These are phyloP conservation scores for Carapus acus DNA, from an alignment of 2,797 vertebrate genomes.

Conservation along the genomic window DNA sequence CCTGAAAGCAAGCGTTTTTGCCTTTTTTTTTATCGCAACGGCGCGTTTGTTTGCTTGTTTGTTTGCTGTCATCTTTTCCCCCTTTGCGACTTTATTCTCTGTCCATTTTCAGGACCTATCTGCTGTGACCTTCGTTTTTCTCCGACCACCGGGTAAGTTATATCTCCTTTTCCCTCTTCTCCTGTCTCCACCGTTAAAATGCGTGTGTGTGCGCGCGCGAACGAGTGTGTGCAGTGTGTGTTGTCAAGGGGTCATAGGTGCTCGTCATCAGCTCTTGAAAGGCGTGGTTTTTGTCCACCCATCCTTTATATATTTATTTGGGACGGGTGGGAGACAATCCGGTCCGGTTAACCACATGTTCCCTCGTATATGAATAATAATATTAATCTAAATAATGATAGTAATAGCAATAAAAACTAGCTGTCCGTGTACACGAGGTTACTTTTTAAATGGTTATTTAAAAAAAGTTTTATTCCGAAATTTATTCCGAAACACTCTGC, in stretches of 20 bases:
- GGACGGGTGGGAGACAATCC: conserved; percentile 40
- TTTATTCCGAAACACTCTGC: too few relatives aligned
- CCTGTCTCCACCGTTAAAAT: conserved; percentile 34
- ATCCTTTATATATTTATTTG: conserved; percentile 68
- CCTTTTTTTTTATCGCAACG: conserved; percentile 50
- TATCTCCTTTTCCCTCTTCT: conserved; percentile 56
- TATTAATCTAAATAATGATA: too few relatives aligned
- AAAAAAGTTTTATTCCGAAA: too few relatives aligned
- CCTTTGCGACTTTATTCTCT: conserved; percentile 45
- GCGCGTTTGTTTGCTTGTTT: conserved; percentile 42
- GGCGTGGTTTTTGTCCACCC: conserved; percentile 77
- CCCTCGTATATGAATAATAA: too few relatives aligned
- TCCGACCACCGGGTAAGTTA: conserved; percentile 69
- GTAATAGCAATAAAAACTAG: too few relatives aligned
- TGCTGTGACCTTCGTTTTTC: conserved; percentile 52
- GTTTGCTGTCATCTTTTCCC: conserved; percentile 59
- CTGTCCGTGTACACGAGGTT: too few relatives aligned
- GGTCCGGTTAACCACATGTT: too few relatives aligned
- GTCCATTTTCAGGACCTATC: conserved; percentile 64
- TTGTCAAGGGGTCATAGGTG: conserved; percentile 75
- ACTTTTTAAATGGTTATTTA: too few relatives aligned
- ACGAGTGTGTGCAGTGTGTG: conserved; percentile 45
- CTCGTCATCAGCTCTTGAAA: conserved; percentile 76
- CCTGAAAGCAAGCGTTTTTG: conserved; percentile 68
- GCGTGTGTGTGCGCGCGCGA: conserved; percentile 33